Conservation (phyloP, 2,888 invertebrate genomes). For the Leucoma salicis region DNA sequence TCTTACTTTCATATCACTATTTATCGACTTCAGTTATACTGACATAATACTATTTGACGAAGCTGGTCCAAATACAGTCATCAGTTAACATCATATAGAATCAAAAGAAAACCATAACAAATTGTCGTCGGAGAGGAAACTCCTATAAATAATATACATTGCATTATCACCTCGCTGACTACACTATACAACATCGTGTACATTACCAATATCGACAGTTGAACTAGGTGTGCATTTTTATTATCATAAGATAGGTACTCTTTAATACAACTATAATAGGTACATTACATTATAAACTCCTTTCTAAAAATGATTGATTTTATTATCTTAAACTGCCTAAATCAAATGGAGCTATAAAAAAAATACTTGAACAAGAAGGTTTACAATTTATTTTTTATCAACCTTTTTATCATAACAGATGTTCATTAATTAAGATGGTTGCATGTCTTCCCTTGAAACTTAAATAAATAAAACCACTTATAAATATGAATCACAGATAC, state of each 20-base stretch:
- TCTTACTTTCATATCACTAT: constrained; percentile 44
- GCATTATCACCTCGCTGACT: constrained; percentile 32
- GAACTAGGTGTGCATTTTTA: constrained; percentile 41
- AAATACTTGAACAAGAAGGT: neutral
- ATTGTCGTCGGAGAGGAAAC: constrained; percentile 26
- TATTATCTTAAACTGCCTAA: constrained; percentile 1
- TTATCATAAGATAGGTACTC: constrained; percentile 39
- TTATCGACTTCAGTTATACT: constrained; percentile 63
- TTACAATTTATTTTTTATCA: no score
- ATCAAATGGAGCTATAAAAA: neutral
- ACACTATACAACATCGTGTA: constrained; percentile 47
- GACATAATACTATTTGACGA: constrained; percentile 54
- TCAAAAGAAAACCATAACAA: constrained; percentile 61
- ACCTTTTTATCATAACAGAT: no score
- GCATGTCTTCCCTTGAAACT: constrained; percentile 36
- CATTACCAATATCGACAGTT: constrained; percentile 59
- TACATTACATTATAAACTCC: constrained; percentile 23
- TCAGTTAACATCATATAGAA: constrained; percentile 60
- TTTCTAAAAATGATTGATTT: constrained; percentile 20
- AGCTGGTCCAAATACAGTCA: constrained; percentile 67
- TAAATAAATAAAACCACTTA: constrained; percentile 67
- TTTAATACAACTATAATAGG: constrained; percentile 33
- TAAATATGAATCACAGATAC: constrained; percentile 77
- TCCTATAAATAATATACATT: constrained; percentile 28
- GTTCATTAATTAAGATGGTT: no score